Conservation (phyloP, 2,113 vertebrate genomes). For the Passer domesticus region DNA sequence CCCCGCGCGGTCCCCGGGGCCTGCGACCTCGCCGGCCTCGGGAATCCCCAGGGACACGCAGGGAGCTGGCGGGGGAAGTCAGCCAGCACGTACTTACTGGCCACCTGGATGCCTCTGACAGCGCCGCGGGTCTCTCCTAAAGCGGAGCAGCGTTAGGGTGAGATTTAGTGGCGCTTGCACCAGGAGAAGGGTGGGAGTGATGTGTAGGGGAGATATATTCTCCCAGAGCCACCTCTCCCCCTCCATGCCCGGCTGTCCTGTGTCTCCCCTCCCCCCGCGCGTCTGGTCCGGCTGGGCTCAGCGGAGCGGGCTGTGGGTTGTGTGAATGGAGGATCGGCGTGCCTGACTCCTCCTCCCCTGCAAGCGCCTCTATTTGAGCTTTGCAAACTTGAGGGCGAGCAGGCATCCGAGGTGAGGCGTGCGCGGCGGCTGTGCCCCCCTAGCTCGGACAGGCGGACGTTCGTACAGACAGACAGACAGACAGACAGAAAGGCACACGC, state of each 20-base stretch:
- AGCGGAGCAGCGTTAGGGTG: conserved; percentile 7
- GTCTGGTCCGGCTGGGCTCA: conserved; percentile 8
- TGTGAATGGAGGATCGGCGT: conserved; percentile 75
- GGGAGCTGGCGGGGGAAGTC: neutral
- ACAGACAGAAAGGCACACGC: neutral
- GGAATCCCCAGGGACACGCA: neutral
- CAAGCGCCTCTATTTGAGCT: conserved; percentile 86
- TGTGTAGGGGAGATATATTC: conserved; percentile 21
- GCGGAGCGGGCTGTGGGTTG: conserved; percentile 30
- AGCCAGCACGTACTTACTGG: conserved; percentile 47
- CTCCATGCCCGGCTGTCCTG: conserved; percentile 3
- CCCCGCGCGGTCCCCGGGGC: neutral
- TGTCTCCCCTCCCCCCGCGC: neutral
- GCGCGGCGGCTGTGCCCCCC: conserved; percentile 70
- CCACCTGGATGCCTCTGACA: neutral
- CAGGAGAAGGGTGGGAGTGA: conserved; percentile 36
- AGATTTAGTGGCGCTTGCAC: conserved; percentile 36
- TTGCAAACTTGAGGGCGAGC: conserved; percentile 80
- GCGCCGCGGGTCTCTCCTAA: neutral
- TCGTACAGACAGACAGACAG: neutral
- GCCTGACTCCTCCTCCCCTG: conserved; percentile 81
- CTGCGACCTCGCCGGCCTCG: neutral
- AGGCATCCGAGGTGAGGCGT: conserved; percentile 80
- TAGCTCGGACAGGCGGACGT: neutral
- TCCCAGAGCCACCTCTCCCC: conserved; percentile 28